phyloP scores from a whole-genome alignment of 1,140 invertebrate species.

The Aleiodes sp. region DNA sequence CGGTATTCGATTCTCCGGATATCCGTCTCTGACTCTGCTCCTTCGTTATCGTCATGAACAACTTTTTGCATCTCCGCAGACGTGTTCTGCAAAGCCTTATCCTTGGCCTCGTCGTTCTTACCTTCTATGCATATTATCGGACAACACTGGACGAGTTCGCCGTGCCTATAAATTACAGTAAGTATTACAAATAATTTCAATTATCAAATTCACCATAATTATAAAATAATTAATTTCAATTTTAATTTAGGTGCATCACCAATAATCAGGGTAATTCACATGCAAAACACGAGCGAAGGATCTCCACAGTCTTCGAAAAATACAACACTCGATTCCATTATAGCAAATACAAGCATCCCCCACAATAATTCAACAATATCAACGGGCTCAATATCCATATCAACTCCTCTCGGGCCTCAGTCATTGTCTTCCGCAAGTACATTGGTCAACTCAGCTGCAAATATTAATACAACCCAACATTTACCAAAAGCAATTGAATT shows the following conservation, averaged over 20 bases:
- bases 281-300: background rate
- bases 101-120: constrained; percentile 54
- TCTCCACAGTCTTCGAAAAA: constrained; percentile 38
- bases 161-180: constrained; percentile 46
- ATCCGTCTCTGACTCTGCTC: constrained; percentile 1
- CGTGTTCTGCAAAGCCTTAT: constrained; percentile 55
- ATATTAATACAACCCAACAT: constrained; percentile 22
- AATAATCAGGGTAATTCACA: background rate
- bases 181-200: constrained; percentile 41
- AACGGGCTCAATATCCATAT: constrained; percentile 42
- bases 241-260: background rate
- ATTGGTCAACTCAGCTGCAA: constrained; percentile 23
- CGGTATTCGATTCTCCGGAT: constrained; percentile 17
- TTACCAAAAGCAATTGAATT: background rate
- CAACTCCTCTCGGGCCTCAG: constrained; percentile 47
- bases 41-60: constrained; percentile 48
- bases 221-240: background rate
- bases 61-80: constrained; percentile 57
- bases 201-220: background rate
- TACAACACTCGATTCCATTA: constrained; percentile 39
- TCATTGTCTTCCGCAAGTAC: constrained; percentile 43
- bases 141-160: constrained; percentile 51
- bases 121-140: constrained; percentile 61
- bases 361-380: constrained; percentile 9
- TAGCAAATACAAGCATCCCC: constrained; percentile 29